phyloP scores from a whole-genome alignment of 2,888 invertebrate genomes.

The Taenaris catops region DNA sequence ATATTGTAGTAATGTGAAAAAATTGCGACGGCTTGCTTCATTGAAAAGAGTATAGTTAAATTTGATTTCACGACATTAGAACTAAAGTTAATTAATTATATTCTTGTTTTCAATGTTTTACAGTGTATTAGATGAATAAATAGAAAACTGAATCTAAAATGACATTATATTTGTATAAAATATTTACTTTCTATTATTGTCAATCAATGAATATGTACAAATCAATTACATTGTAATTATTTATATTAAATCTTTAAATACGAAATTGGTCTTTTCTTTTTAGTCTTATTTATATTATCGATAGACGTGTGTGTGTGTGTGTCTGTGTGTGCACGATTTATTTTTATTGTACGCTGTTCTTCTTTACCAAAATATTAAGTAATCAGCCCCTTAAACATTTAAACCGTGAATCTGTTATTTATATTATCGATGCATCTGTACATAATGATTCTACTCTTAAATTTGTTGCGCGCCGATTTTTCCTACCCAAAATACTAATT shows the following conservation, averaged over 20 bases:
- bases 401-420: no score
- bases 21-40: conserved; percentile 20
- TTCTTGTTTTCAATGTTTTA: conserved; percentile 55
- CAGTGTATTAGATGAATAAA: conserved; percentile 47
- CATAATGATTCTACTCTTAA: no score
- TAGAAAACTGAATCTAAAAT: conserved; percentile 60
- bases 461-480: no score
- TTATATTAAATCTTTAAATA: conserved; percentile 73
- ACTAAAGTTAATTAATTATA: conserved; percentile 19
- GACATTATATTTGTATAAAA: conserved; percentile 75
- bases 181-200: conserved; percentile 71
- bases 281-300: background rate
- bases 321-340: no score
- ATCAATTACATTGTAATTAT: conserved; percentile 70
- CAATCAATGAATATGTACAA: conserved; percentile 73
- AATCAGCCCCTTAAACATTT: no score
- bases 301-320: no score
- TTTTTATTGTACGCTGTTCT: no score
- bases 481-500: no score
- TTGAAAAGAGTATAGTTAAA: conserved; percentile 21
- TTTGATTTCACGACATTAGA: conserved; percentile 20
- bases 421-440: no score
- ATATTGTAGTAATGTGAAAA: conserved; percentile 24
- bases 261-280: conserved; percentile 23
- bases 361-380: no score